Evolutionary conservation across 1,140 invertebrate genomes (phyloP), one percentile per base, ranked within the genome.

Genomic region (Conus ventricosus): DNA sequence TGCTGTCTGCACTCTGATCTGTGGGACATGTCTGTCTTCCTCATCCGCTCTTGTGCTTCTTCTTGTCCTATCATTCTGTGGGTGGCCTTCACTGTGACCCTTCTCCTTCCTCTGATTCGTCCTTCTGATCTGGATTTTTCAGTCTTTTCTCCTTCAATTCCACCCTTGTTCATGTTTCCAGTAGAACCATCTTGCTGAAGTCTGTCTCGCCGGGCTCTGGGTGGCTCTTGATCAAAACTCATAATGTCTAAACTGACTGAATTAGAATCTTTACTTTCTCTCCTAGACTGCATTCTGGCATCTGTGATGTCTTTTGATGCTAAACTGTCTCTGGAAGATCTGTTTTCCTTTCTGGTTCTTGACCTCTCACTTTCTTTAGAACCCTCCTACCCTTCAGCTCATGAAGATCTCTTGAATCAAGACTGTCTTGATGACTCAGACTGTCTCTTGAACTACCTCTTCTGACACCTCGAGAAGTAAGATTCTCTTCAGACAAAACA

Each of bases 1-100:
- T 53, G 80, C 80, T 81, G 80, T 54, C n/a, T 63, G 57, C 55
- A 84, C 82, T 27, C 82, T 39, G 55, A 84, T 84, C 82, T 63
- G 10, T 11, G 82, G 82, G 23, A 54, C 53, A 10, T 17, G 81
- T 53, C 20, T n/a, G 53, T 25, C 20, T n/a, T 60, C 55, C 63
- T 25, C 57, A 6, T 84, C 20, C 11, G 6, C 6, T 27, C 55
- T 39, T 6, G 13, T 67, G 17, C 82, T 84, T 20, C 82, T 84
- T 15, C 54, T 63, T 25, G 55, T 23, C n/a, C 55, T 67, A 23
- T 84, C 55, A n/a, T 27, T 60, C 5, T 57, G 13, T 11, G 15
- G 53, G 53, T 57, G 15, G 25, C 81, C n/a, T 17, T 60, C 81
- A 84, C 82, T n/a, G 20, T 54, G 23, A 60, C 23, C 55, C 54